Percentiles rank a stretch among this genome's conserved stretches.
These are phyloP conservation scores for Pandion haliaetus DNA, from an alignment of 2,113 vertebrate genomes.

Conservation along the genomic window DNA sequence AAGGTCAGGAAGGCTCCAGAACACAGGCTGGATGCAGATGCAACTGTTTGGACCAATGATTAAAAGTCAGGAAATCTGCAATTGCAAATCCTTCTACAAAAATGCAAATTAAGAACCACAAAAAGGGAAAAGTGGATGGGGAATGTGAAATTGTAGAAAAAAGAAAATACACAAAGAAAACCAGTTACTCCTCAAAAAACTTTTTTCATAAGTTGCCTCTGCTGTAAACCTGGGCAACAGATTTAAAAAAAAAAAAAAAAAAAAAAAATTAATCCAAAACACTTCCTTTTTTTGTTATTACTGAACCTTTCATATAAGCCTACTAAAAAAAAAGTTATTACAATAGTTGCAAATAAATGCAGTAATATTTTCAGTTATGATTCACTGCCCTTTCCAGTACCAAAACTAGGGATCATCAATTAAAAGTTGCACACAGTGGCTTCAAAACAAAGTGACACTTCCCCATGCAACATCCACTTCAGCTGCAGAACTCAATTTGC, in stretches of 20 bases:
- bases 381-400: not conserved
- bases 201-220: not conserved
- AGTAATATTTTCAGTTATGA: not conserved
- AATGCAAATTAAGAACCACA: not conserved
- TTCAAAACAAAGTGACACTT: not conserved
- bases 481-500: not conserved
- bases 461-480: not conserved
- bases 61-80: not conserved
- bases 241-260: not conserved
- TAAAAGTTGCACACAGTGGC: not conserved
- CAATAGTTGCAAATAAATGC: not conserved
- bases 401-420: not conserved
- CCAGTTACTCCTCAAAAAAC: not conserved
- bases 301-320: not conserved
- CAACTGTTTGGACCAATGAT: not conserved
- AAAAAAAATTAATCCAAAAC: not conserved
- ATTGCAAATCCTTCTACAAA: not conserved
- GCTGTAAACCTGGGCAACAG: not conserved
- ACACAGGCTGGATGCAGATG: fast-evolving
- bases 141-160: not conserved
- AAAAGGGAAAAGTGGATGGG: not conserved
- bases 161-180: not conserved
- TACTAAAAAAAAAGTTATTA: not conserved
- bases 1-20: not conserved
- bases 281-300: not conserved